Evolutionary conservation across 1,140 invertebrate genomes (phyloP).

Genomic region (Cylas formicarius): DNA sequence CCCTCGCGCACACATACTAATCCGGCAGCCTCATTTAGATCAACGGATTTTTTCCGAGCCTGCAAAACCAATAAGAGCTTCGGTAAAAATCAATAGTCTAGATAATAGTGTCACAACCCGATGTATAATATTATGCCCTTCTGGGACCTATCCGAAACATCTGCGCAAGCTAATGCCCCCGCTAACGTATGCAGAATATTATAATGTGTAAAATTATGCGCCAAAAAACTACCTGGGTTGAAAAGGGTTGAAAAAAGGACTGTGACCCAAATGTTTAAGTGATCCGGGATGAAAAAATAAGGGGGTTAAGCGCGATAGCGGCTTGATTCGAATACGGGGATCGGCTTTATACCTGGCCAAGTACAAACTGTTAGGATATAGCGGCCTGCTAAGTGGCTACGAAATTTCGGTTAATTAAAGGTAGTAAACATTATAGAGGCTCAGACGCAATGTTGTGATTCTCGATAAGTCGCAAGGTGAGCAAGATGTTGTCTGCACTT

Average conservation of each 20-base stretch:
- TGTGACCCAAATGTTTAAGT: too few species aligned
- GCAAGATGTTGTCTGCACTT: too few species aligned
- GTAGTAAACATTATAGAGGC: too few species aligned
- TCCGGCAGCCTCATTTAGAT: slow-evolving; percentile 11
- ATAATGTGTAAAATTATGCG: slow-evolving; percentile 31
- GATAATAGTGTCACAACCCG: slow-evolving; percentile 25
- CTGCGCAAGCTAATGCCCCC: slow-evolving; percentile 21
- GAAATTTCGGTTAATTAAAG: too few species aligned
- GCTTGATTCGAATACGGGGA: slow-evolving; percentile 9
- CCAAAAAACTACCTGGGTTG: slow-evolving; percentile 31
- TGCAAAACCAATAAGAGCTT: slow-evolving; percentile 20
- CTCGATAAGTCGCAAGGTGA: too few species aligned
- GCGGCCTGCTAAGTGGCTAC: too few species aligned
- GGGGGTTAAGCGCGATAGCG: slow-evolving; percentile 29
- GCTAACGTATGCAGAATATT: slow-evolving; percentile 33
- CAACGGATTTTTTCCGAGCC: slow-evolving; percentile 15
- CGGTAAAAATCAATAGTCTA: slow-evolving; percentile 20
- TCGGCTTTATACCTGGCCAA: slow-evolving; percentile 3
- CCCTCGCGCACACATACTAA: too few species aligned
- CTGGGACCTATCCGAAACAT: slow-evolving; percentile 17
- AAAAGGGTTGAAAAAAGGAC: slow-evolving; percentile 16
- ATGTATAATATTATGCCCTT: slow-evolving; percentile 15
- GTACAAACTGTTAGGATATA: too few species aligned
- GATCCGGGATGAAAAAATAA: slow-evolving; percentile 16
- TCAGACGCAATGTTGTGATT: too few species aligned